phyloP scores from a whole-genome alignment of 2,113 vertebrate species.

The Rhipidura dahli region DNA sequence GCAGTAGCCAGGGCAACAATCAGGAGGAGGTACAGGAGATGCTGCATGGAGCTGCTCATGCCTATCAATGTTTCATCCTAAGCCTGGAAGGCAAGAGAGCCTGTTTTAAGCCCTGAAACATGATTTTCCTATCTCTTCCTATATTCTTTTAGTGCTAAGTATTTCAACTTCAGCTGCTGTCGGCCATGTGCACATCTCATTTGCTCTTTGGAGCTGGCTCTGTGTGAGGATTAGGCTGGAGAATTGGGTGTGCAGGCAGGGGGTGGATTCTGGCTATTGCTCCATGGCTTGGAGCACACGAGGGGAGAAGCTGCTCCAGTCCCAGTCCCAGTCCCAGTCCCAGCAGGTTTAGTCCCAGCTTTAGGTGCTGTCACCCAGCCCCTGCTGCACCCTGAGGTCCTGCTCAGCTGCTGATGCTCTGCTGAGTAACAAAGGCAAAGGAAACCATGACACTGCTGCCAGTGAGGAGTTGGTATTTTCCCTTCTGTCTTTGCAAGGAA shows the following conservation, averaged over 20 bases:
- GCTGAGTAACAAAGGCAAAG: neutral
- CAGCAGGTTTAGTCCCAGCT: neutral
- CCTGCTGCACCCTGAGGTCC: neutral
- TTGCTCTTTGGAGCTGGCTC: neutral
- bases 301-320: neutral
- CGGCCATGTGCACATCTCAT: neutral
- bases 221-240: neutral
- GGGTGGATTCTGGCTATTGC: neutral
- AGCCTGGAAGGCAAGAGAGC: neutral
- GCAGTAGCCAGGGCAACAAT: neutral
- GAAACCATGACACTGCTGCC: neutral
- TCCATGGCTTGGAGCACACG: neutral
- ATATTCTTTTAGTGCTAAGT: neutral
- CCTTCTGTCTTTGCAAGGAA: neutral
- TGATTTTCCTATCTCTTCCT: neutral
- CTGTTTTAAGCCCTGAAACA: neutral
- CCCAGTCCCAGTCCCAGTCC: neutral
- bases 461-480: neutral
- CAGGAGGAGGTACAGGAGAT: neutral
- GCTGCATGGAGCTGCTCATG: neutral
- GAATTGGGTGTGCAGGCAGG: neutral
- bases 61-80: neutral
- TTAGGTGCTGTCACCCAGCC: neutral
- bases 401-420: neutral
- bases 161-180: neutral